Conservation (phyloP, 2,113 vertebrate genomes). For the Hippocampus guttulatus region DNA sequence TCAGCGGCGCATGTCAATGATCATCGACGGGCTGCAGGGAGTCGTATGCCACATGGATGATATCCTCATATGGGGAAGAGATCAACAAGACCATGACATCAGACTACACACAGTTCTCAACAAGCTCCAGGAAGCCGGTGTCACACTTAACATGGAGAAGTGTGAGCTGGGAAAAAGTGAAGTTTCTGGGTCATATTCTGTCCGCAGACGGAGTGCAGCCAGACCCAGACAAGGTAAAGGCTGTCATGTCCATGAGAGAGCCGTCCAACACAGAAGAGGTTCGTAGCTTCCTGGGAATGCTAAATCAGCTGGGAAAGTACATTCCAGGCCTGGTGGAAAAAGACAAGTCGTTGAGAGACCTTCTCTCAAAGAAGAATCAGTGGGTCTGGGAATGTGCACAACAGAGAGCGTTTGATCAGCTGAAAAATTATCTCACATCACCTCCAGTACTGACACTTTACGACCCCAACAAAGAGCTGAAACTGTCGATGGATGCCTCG, state of each 20-base stretch:
- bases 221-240: too few relatives aligned
- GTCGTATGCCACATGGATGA: conserved; percentile 20
- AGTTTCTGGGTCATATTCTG: not conserved
- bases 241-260: not conserved
- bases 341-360: not conserved
- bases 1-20: conserved; percentile 11
- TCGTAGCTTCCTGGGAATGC: not conserved
- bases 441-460: not conserved
- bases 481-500: conserved; percentile 1
- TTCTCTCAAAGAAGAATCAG: conserved; percentile 2
- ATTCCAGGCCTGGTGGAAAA: not conserved
- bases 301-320: not conserved
- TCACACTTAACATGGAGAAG: conserved; percentile 17
- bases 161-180: conserved; percentile 12
- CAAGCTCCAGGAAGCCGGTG: conserved; percentile 3
- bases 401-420: not conserved
- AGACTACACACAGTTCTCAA: conserved; percentile 1
- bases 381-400: not conserved
- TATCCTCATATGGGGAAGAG: conserved; percentile 14
- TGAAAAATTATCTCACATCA: too few relatives aligned
- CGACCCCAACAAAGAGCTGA: conserved; percentile 3
- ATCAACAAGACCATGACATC: not conserved
- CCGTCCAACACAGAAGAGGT: not conserved
- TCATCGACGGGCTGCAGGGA: not conserved
- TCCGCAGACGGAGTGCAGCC: too few relatives aligned